A percentile compares a stretch with the other conserved stretches of the same genome.
Evolutionary conservation across 1,140 invertebrate species (phyloP).

Genomic region (Leptopilina clavipes): DNA sequence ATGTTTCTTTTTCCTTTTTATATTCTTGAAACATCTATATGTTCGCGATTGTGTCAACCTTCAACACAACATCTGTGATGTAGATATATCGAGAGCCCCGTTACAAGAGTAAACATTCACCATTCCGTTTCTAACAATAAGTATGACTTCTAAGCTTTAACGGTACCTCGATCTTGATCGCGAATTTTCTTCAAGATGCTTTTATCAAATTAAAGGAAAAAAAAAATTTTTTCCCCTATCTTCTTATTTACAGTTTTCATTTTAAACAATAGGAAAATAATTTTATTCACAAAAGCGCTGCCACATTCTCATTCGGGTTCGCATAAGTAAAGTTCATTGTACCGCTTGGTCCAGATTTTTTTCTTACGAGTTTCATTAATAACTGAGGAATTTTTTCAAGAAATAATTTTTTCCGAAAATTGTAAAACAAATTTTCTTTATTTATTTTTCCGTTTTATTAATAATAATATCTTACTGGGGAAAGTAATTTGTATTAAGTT

Average conservation of each 20-base stretch:
- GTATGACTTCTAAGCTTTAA: constrained; percentile 46
- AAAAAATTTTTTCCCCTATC: background rate
- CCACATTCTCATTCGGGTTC: constrained; percentile 6
- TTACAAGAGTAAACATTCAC: constrained; percentile 46
- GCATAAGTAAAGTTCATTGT: constrained; percentile 22
- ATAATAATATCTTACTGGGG: too few relatives aligned
- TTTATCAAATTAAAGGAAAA: background rate
- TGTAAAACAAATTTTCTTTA: too few relatives aligned
- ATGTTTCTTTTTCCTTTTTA: constrained; percentile 35
- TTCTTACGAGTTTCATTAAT: background rate
- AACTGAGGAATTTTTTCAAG: background rate
- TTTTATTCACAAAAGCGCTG: background rate
- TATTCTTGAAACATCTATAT: constrained; percentile 36
- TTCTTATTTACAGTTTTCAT: background rate
- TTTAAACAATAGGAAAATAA: background rate
- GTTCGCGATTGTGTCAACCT: constrained; percentile 35
- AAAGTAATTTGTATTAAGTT: too few relatives aligned
- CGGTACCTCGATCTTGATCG: constrained; percentile 43
- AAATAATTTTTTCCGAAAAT: background rate
- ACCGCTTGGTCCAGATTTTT: constrained; percentile 27
- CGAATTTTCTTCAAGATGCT: constrained; percentile 32
- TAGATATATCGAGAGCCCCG: constrained; percentile 45
- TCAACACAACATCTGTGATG: constrained; percentile 38
- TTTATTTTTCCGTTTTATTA: too few relatives aligned
- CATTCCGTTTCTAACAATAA: constrained; percentile 52